These are phyloP conservation scores for Limanda limanda DNA, from an alignment of 2,113 vertebrate genomes.

Conservation along the genomic window DNA sequence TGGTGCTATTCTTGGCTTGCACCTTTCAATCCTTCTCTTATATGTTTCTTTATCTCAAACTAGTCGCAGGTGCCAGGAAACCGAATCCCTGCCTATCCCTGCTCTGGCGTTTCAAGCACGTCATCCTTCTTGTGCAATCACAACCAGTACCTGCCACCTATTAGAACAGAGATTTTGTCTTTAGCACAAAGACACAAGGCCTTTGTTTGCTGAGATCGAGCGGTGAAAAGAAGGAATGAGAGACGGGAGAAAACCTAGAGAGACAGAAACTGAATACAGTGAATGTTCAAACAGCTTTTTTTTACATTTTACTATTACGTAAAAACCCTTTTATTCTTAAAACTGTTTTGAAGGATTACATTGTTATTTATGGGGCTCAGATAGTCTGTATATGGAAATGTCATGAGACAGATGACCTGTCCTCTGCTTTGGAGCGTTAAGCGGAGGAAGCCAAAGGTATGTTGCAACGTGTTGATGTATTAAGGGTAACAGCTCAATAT, in stretches of 20 bases:
- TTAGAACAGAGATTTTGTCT: conserved; percentile 58
- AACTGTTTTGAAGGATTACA: conserved; percentile 2
- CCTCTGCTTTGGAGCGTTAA: conserved; percentile 15
- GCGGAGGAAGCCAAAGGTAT: conserved; percentile 11
- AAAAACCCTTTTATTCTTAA: no score
- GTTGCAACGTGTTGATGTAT: conserved; percentile 38
- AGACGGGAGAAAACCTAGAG: neutral
- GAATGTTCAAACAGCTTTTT: neutral
- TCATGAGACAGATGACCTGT: neutral
- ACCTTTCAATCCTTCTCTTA: conserved; percentile 25
- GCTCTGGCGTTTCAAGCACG: conserved; percentile 13
- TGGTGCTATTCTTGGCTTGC: conserved; percentile 9
- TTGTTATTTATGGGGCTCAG: conserved; percentile 5
- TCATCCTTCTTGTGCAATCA: conserved; percentile 65
- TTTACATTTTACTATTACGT: no score
- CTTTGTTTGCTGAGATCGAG: conserved; percentile 18
- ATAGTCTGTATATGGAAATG: neutral
- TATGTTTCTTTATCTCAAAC: conserved; percentile 11
- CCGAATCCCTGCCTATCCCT: conserved; percentile 13
- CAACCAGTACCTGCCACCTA: conserved; percentile 48
- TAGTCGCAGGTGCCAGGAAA: conserved; percentile 34
- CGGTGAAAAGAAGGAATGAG: conserved; percentile 20
- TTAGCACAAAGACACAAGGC: conserved; percentile 40
- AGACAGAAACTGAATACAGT: conserved; percentile 6
- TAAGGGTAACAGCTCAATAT: conserved; percentile 57